These are phyloP conservation scores for Ametastegia equiseti DNA, from an alignment of 2,888 invertebrate genomes.

Conservation along the genomic window DNA sequence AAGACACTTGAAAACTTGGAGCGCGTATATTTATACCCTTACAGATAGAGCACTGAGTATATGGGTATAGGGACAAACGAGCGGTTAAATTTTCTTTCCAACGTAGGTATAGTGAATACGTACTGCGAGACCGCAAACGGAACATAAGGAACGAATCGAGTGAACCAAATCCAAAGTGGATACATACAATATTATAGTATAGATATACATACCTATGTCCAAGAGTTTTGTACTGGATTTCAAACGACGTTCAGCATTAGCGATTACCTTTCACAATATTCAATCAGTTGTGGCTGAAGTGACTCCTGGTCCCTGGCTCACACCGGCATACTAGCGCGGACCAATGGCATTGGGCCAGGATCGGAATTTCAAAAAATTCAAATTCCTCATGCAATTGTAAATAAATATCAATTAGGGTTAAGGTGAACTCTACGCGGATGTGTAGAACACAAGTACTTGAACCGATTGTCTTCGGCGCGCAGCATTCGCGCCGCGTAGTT, in stretches of 20 bases:
- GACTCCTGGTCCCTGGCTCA: background rate
- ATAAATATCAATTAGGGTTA: conserved; percentile 61
- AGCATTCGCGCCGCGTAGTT: conserved; percentile 10
- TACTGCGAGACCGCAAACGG: background rate
- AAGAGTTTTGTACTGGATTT: background rate
- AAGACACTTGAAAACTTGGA: conserved; percentile 55
- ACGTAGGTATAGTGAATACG: background rate
- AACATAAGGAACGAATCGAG: background rate
- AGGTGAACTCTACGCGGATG: conserved; percentile 56
- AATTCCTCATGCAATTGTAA: conserved; percentile 61
- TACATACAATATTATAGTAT: background rate
- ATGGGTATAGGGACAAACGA: background rate
- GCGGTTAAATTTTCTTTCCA: background rate
- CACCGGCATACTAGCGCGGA: conserved; percentile 60
- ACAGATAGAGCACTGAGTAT: background rate
- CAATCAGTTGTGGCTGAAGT: background rate
- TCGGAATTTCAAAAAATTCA: conserved; percentile 55
- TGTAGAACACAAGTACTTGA: conserved; percentile 68
- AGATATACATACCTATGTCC: too few species aligned
- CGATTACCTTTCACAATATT: background rate
- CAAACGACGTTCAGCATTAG: background rate
- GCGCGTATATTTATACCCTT: background rate
- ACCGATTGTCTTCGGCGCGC: conserved; percentile 52
- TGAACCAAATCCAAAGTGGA: background rate
- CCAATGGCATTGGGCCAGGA: conserved; percentile 67